Base-by-base conservation (phyloP, 2,888 invertebrate species). In the Dysmachus trigonus region DNA sequence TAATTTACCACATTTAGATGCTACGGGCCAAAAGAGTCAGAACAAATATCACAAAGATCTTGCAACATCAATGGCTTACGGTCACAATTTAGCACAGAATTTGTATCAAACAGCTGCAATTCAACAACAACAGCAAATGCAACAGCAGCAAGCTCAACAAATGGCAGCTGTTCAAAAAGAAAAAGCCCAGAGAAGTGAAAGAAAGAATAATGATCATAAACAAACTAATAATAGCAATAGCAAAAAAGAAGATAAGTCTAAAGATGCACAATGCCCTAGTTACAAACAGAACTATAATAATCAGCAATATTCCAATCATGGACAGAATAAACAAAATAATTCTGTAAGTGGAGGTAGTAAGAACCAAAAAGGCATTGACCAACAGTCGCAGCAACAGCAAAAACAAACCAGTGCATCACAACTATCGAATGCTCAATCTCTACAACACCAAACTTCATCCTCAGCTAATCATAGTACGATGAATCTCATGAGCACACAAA, bases 1-100 rank as follows among this genome's bases (percentile, higher is more conserved):
- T 88, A 94, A 94, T 89, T 90, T 94, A 0, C 93, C 94, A 1
- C 94, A 94, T 88, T 90, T 94, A 82, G 94, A 94, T 87, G 89
- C 92, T 0, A 89, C 91, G 1, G 93, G 93, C 90, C 94, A 94
- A 87, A 94, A 94, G 88, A 94, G 93, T 0, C 94, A 94, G 8
- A 94, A 94, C 87, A 93, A 93, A 88, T 91, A 94, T 86, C 94
- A 94, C 86, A 92, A 94, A 82, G 92, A 92, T 62, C 89, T 92
- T 27, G 92, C 92, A 15, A 91, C 91, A 2, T 90, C 91, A 5
- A 92, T 92, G 92, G 92, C 91, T 2, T 92, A 92, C 74, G 90
- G 90, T 15, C 91, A 92, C 71, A 91, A 91, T 87, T 91, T 92
- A 13, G 90, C 92, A 0, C 91, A 92, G 87, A 92, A 92, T 88